Evolutionary conservation across 2,888 invertebrate species (phyloP).

Genomic region (Podabrus alpinus): DNA sequence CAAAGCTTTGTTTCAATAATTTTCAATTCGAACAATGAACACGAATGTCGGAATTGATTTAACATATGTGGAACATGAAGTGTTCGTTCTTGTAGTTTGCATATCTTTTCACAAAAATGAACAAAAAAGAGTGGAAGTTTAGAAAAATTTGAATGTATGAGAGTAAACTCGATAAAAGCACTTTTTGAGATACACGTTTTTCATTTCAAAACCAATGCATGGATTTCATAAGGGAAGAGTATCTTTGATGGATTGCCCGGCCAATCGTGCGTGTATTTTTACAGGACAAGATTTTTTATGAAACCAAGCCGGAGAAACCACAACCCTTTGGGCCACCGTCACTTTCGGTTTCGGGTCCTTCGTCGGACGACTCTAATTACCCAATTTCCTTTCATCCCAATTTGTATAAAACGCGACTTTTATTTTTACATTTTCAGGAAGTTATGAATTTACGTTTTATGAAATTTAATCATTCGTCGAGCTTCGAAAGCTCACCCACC

Average conservation of each 20-base stretch:
- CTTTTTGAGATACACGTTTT: neutral
- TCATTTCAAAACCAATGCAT: neutral
- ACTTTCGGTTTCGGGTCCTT: neutral
- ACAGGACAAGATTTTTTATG: neutral
- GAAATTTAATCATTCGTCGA: neutral
- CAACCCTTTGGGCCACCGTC: neutral
- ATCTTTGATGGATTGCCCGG: neutral
- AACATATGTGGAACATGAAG: neutral
- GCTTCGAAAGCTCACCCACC: too few species aligned
- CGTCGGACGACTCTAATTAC: neutral
- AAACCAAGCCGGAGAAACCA: neutral
- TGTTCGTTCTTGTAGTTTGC: neutral
- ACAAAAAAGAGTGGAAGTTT: neutral
- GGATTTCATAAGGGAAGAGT: neutral
- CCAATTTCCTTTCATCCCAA: neutral
- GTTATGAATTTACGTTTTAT: neutral
- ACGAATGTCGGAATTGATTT: neutral
- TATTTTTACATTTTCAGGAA: neutral
- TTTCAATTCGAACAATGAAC: neutral
- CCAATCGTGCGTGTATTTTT: neutral
- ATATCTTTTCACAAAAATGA: neutral
- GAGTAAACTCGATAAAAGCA: neutral
- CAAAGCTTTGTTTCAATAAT: neutral
- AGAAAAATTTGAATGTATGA: neutral
- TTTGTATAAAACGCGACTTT: neutral